phyloP scores from a whole-genome alignment of 2,797 vertebrate genomes.

The Tapirus indicus region DNA sequence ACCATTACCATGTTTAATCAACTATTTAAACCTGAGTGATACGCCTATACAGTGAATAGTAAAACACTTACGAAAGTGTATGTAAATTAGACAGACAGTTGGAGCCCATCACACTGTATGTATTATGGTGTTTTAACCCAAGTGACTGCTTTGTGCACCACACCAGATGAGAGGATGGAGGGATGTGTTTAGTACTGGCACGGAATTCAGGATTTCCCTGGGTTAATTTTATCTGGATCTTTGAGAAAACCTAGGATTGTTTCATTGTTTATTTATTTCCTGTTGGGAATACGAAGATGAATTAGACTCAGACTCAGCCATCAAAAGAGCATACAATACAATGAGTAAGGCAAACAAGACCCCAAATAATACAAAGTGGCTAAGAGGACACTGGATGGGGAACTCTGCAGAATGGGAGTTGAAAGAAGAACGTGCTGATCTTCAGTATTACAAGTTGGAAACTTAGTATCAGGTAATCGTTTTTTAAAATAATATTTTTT shows the following conservation, averaged over 20 bases:
- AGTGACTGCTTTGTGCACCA: not conserved
- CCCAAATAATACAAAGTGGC: not conserved
- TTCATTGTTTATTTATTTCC: constrained; percentile 21
- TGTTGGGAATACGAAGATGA: not conserved
- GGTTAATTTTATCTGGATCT: not conserved
- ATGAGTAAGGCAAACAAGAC: not conserved
- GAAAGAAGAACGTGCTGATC: not conserved
- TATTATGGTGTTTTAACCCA: not conserved
- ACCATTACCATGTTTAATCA: not conserved
- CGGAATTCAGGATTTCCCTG: not conserved
- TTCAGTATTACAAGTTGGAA: not conserved
- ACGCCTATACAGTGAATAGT: not conserved
- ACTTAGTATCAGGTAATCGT: not conserved
- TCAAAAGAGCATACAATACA: not conserved
- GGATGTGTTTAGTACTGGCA: not conserved
- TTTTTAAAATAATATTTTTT: not conserved
- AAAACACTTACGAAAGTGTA: not conserved
- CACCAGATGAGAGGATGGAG: not conserved
- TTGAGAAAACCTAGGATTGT: not conserved
- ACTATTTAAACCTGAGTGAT: not conserved
- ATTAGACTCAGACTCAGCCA: not conserved
- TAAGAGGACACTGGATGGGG: not conserved
- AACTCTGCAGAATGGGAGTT: not conserved
- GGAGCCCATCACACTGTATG: not conserved
- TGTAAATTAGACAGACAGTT: not conserved